These are phyloP conservation scores for Ephestia elutella DNA, from an alignment of 1,140 invertebrate genomes.

Conservation along the genomic window DNA sequence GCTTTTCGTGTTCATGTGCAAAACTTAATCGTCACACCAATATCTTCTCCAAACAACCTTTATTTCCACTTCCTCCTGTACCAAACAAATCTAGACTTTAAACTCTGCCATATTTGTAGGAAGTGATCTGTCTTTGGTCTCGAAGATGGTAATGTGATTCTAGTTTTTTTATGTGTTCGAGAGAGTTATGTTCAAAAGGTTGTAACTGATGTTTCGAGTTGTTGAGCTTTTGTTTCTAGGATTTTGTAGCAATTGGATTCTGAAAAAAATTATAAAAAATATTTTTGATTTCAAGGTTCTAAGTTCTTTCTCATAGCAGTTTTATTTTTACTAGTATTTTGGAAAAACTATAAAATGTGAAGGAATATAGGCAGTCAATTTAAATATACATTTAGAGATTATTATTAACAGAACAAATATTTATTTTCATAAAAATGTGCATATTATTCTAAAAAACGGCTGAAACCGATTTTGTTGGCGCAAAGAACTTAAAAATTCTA, in stretches of 20 bases:
- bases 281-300: not conserved
- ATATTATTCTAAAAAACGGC: too few species aligned
- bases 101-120: slow-evolving; percentile 43
- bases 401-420: too few species aligned
- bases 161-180: slow-evolving; percentile 55
- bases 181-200: slow-evolving; percentile 43
- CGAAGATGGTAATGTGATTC: slow-evolving; percentile 48
- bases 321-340: too few species aligned
- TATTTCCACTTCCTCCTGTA: slow-evolving; percentile 17
- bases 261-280: slow-evolving; percentile 27
- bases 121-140: slow-evolving; percentile 51
- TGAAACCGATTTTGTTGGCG: too few species aligned
- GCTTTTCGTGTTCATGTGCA: slow-evolving; percentile 47
- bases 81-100: slow-evolving; percentile 41
- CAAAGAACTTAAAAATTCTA: too few species aligned
- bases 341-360: too few species aligned
- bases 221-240: slow-evolving; percentile 36
- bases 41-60: slow-evolving; percentile 36
- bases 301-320: too few species aligned
- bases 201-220: slow-evolving; percentile 48
- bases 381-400: too few species aligned
- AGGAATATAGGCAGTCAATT: too few species aligned
- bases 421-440: too few species aligned
- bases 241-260: slow-evolving; percentile 44
- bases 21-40: slow-evolving; percentile 46